Conservation (phyloP, 1,140 invertebrate genomes). For the Lordiphosa stackelbergi region DNA sequence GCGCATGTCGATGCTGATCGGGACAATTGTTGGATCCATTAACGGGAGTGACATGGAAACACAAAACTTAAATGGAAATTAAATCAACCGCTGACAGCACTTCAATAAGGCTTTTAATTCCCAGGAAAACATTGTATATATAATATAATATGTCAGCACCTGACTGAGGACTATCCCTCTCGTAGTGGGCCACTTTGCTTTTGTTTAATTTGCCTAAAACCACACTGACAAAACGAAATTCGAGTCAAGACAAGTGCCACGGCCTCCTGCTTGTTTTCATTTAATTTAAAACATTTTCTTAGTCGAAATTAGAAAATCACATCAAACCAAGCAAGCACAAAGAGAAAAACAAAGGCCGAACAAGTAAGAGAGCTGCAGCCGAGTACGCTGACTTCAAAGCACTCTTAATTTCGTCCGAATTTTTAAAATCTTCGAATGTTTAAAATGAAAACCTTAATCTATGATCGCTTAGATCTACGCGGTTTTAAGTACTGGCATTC, state of each 20-base stretch:
- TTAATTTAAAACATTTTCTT: conserved; percentile 75
- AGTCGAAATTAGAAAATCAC: conserved; percentile 62
- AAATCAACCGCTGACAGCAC: conserved; percentile 22
- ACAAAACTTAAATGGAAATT: conserved; percentile 13
- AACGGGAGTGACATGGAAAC: conserved; percentile 1
- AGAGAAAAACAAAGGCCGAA: not conserved
- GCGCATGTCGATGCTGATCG: conserved; percentile 19
- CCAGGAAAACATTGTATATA: conserved; percentile 10
- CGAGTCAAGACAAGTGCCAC: conserved; percentile 10
- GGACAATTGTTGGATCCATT: conserved; percentile 32
- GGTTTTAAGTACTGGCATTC: too few species aligned
- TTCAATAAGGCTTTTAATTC: conserved; percentile 25
- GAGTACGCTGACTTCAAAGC: too few species aligned
- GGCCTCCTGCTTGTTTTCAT: conserved; percentile 54
- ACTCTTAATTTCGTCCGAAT: too few species aligned
- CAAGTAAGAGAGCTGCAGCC: too few species aligned
- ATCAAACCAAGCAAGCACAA: conserved; percentile 5
- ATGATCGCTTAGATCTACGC: too few species aligned
- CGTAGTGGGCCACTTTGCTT: conserved; percentile 43
- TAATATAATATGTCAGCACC: conserved; percentile 23
- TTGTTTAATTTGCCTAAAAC: conserved; percentile 69
- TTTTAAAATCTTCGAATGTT: too few species aligned
- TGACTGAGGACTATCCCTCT: conserved; percentile 18
- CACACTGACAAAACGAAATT: conserved; percentile 28
- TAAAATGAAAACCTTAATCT: too few species aligned